Conservation (phyloP, 1,140 invertebrate genomes). For the Drosophila ironensis region DNA sequence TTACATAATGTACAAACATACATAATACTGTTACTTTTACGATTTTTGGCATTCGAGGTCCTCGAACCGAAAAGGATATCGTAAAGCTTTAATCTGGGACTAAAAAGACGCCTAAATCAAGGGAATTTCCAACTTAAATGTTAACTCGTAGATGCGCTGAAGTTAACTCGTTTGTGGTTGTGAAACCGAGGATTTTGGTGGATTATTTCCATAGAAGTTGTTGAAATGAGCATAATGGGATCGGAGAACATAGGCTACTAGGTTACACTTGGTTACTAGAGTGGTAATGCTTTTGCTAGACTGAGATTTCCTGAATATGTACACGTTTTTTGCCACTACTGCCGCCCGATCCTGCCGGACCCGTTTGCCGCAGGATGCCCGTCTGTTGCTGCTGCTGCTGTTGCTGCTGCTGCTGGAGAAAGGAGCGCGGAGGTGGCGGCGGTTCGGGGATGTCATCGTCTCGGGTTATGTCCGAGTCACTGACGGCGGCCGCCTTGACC, state of each 20-base stretch:
- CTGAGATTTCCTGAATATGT: slow-evolving; percentile 93
- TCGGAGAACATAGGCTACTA: too few relatives aligned
- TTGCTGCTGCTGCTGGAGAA: slow-evolving; percentile 63
- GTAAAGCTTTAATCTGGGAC: too few relatives aligned
- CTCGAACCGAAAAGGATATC: slow-evolving; percentile 3
- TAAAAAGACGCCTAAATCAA: too few relatives aligned
- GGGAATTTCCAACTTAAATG: too few relatives aligned
- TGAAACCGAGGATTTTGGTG: too few relatives aligned
- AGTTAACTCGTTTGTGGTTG: too few relatives aligned
- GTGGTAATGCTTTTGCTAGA: slow-evolving; percentile 83
- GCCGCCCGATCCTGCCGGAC: slow-evolving; percentile 78
- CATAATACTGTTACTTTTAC: slow-evolving; percentile 42
- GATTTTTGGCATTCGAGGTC: slow-evolving; percentile 5
- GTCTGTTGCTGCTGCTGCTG: slow-evolving; percentile 81
- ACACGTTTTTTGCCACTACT: slow-evolving; percentile 91
- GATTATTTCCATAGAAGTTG: too few relatives aligned
- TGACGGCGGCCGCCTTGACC: slow-evolving; percentile 75
- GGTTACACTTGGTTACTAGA: slow-evolving; percentile 18
- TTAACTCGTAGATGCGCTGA: too few relatives aligned
- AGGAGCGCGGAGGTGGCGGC: slow-evolving; percentile 86
- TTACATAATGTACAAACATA: slow-evolving; percentile 80
- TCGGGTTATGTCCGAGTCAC: slow-evolving; percentile 74
- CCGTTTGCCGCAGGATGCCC: slow-evolving; percentile 86
- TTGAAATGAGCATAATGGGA: slow-evolving; percentile 8
- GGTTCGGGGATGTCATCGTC: slow-evolving; percentile 86